These are phyloP conservation scores for Leptinotarsa undecemlineata DNA, from an alignment of 1,140 invertebrate species.

Conservation along the genomic window DNA sequence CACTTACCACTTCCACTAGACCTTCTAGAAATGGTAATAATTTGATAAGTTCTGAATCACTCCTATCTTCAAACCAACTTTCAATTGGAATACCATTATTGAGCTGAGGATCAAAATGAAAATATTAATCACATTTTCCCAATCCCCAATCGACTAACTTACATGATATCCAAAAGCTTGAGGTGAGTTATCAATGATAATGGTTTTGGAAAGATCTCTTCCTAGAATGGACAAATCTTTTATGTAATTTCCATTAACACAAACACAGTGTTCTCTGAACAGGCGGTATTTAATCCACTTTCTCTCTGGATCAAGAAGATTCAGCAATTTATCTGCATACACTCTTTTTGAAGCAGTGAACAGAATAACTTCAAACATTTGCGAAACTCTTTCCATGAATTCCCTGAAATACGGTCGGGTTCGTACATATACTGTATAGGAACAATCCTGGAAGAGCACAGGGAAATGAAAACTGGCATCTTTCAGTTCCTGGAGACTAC, in stretches of 20 bases:
- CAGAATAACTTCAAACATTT: slow-evolving; percentile 91
- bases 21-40: slow-evolving; percentile 91
- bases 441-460: slow-evolving; percentile 86
- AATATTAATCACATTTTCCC: background rate
- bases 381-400: slow-evolving; percentile 87
- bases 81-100: slow-evolving; percentile 98
- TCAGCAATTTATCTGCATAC: slow-evolving; percentile 93
- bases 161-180: slow-evolving; percentile 90
- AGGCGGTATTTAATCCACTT: slow-evolving; percentile 89
- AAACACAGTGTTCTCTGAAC: slow-evolving; percentile 94
- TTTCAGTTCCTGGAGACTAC: slow-evolving; percentile 87
- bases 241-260: slow-evolving; percentile 95
- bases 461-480: slow-evolving; percentile 94
- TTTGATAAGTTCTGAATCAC: slow-evolving; percentile 90
- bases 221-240: slow-evolving; percentile 94
- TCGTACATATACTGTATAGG: slow-evolving; percentile 82
- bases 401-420: slow-evolving; percentile 89
- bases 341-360: slow-evolving; percentile 96
- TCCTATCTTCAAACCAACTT: slow-evolving; percentile 93
- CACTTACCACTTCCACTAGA: slow-evolving; percentile 73
- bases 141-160: slow-evolving; percentile 39
- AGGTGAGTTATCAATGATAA: slow-evolving; percentile 92
- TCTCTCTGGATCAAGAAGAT: slow-evolving; percentile 87
- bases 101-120: slow-evolving; percentile 61
- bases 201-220: slow-evolving; percentile 87